A percentile compares a stretch with the other conserved stretches of the same genome.
These are phyloP conservation scores for Diabrotica virgifera DNA, from an alignment of 1,140 invertebrate species.

Conservation along the genomic window DNA sequence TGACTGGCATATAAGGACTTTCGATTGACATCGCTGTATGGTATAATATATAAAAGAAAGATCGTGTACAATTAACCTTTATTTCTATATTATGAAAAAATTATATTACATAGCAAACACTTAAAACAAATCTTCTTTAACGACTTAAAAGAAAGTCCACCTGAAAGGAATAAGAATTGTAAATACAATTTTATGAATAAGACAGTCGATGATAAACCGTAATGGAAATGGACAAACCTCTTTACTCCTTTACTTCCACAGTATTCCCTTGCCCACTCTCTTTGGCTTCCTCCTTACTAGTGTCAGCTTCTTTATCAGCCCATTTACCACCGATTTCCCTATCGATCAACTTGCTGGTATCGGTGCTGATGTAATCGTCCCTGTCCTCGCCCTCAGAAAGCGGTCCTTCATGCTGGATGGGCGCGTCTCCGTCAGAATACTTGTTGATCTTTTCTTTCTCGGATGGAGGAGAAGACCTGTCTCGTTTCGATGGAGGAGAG, in stretches of 20 bases:
- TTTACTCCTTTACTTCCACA: background rate
- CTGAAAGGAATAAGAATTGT: too few relatives aligned
- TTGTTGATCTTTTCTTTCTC: conserved; percentile 63
- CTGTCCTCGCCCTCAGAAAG: conserved; percentile 70
- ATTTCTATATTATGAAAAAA: background rate
- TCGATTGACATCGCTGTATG: too few relatives aligned
- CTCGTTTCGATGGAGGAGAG: conserved; percentile 40
- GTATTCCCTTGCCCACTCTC: conserved; percentile 4
- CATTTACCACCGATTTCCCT: conserved; percentile 60
- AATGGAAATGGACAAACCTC: background rate
- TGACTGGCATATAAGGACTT: too few relatives aligned
- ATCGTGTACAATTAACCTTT: background rate
- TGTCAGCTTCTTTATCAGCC: conserved; percentile 53
- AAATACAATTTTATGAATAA: too few relatives aligned
- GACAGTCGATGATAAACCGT: too few relatives aligned
- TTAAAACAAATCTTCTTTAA: too few relatives aligned
- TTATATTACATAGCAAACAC: background rate
- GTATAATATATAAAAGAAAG: background rate
- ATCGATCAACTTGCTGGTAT: conserved; percentile 48
- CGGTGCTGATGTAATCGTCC: conserved; percentile 52
- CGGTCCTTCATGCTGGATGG: conserved; percentile 60
- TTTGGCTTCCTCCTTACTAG: conserved; percentile 31
- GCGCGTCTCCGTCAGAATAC: conserved; percentile 53
- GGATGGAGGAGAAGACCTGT: conserved; percentile 48
- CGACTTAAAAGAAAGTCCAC: too few relatives aligned